These are phyloP conservation scores for Ibidorhyncha struthersii DNA, from an alignment of 2,113 vertebrate genomes.

Conservation along the genomic window DNA sequence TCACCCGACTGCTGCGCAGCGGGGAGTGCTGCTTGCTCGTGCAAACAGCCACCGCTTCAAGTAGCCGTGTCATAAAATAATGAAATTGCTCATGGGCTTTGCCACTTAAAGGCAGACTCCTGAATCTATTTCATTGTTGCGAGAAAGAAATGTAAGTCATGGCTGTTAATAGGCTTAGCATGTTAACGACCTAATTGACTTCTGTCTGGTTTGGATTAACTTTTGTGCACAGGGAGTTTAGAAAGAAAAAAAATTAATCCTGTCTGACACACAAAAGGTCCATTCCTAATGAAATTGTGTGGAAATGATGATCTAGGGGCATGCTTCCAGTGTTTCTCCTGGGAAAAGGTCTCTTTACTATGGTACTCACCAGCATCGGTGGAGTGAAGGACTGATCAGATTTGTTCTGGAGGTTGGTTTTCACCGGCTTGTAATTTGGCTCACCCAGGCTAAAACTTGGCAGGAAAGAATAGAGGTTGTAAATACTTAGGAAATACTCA, in stretches of 20 bases:
- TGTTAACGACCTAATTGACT: slow-evolving; percentile 31
- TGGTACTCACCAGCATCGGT: background rate
- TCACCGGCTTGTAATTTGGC: background rate
- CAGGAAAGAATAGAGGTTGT: background rate
- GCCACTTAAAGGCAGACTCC: background rate
- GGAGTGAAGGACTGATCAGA: background rate
- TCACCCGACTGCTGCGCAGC: background rate
- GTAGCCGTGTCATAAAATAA: background rate
- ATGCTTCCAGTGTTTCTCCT: background rate
- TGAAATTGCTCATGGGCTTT: background rate
- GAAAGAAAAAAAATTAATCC: slow-evolving; percentile 32
- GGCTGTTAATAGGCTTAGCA: slow-evolving; percentile 37
- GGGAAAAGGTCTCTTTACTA: background rate
- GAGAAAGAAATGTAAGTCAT: slow-evolving; percentile 26
- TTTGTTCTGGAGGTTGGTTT: background rate
- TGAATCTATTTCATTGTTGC: background rate
- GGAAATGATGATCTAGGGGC: background rate
- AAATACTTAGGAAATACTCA: background rate
- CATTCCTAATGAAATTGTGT: slow-evolving; percentile 16
- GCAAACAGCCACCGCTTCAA: background rate
- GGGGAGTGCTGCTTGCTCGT: background rate
- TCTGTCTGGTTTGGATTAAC: slow-evolving; percentile 59
- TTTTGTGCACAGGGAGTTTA: slow-evolving; percentile 15
- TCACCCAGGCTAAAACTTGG: background rate
- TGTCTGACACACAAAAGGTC: background rate